These are phyloP conservation scores for Melinaea menophilus DNA, from an alignment of 2,888 invertebrate species.

Conservation along the genomic window DNA sequence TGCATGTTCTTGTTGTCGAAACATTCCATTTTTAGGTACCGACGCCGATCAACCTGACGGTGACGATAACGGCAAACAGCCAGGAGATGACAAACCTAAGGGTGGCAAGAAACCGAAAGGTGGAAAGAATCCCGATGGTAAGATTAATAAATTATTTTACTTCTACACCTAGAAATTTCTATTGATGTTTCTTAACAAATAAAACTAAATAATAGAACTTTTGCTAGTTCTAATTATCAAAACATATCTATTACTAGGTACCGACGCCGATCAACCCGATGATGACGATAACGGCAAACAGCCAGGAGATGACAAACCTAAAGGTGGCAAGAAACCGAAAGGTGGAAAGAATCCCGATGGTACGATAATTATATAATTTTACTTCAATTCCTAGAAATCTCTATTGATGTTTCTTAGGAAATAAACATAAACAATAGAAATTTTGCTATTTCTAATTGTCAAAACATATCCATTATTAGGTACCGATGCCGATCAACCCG, in stretches of 20 bases:
- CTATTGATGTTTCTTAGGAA: not conserved
- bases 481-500: not conserved
- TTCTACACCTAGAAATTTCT: not conserved
- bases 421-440: not conserved
- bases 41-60: not conserved
- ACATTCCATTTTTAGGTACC: not conserved
- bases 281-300: not conserved
- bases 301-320: not conserved
- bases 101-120: not conserved
- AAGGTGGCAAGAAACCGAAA: not conserved
- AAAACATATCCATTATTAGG: not conserved
- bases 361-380: not conserved
- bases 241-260: not conserved
- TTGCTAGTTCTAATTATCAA: not conserved
- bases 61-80: not conserved
- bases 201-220: not conserved
- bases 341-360: not conserved
- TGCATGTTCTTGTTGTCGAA: not conserved
- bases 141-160: not conserved
- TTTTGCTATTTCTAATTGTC: not conserved
- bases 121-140: not conserved
- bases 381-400: not conserved
- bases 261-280: not conserved
- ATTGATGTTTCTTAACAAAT: not conserved
- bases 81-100: not conserved